Percentiles rank a stretch among this genome's conserved stretches.
These are phyloP conservation scores for Patella caerulea DNA, from an alignment of 2,888 invertebrate species.

Conservation along the genomic window DNA sequence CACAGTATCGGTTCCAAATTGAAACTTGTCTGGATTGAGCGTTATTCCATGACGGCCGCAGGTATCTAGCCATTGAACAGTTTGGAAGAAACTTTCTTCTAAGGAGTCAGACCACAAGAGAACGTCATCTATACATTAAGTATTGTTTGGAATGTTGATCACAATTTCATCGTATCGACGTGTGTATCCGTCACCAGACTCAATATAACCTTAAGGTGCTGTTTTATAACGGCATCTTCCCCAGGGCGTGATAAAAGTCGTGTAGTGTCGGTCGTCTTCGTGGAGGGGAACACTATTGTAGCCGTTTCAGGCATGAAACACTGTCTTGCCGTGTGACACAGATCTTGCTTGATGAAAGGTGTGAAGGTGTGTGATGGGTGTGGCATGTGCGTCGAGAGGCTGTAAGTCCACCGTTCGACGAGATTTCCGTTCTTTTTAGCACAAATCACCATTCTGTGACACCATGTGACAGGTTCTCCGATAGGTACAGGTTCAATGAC, in stretches of 20 bases:
- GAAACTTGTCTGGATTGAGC: slow-evolving; percentile 46
- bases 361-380: slow-evolving; percentile 44
- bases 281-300: slow-evolving; percentile 32
- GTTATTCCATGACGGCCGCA: slow-evolving; percentile 46
- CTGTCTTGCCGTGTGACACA: slow-evolving; percentile 34
- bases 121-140: slow-evolving; percentile 21
- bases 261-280: slow-evolving; percentile 37
- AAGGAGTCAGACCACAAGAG: slow-evolving; percentile 40
- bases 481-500: slow-evolving; percentile 43
- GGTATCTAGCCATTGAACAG: slow-evolving; percentile 41
- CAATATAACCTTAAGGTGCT: slow-evolving; percentile 25
- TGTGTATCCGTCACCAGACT: slow-evolving; percentile 44
- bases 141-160: slow-evolving; percentile 44
- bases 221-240: slow-evolving; percentile 40
- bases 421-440: slow-evolving; percentile 42
- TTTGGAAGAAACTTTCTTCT: slow-evolving; percentile 42
- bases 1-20: slow-evolving; percentile 38
- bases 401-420: slow-evolving; percentile 51
- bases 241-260: slow-evolving; percentile 43
- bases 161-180: slow-evolving; percentile 50
- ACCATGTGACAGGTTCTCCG: slow-evolving; percentile 50
- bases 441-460: slow-evolving; percentile 43
- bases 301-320: slow-evolving; percentile 30
- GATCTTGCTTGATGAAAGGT: slow-evolving; percentile 50
- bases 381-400: slow-evolving; percentile 41